A percentile compares a stretch with the other conserved stretches of the same genome.
Conservation (phyloP, 2,797 vertebrate species). For the Gymnoscopelus braueri region DNA sequence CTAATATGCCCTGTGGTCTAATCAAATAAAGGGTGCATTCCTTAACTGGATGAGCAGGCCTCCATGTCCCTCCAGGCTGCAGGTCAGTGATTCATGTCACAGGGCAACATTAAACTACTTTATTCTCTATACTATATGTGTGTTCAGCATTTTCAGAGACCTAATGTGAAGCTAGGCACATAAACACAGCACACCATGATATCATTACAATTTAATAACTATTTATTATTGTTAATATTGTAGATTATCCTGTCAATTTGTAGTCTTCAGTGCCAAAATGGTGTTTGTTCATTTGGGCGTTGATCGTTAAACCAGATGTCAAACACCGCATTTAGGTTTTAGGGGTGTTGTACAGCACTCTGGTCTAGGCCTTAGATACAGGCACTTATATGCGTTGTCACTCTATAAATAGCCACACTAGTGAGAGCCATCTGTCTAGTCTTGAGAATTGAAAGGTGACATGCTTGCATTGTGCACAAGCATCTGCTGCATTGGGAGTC, state of each 20-base stretch:
- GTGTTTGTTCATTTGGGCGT: no score
- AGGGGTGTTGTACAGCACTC: neutral
- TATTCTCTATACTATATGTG: no score
- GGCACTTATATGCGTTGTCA: neutral
- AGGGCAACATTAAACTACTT: conserved; percentile 25
- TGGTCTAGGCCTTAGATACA: neutral
- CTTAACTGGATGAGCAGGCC: conserved; percentile 31
- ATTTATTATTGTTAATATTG: no score
- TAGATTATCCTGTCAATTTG: no score
- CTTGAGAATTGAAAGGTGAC: conserved; percentile 56
- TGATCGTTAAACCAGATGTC: no score
- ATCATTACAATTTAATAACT: no score
- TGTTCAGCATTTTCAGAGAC: no score
- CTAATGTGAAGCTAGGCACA: no score
- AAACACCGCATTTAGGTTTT: neutral
- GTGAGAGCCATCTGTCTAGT: conserved; percentile 54
- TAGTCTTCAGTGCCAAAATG: no score
- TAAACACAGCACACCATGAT: no score
- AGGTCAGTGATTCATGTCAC: conserved; percentile 27
- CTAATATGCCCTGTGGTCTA: conserved; percentile 36
- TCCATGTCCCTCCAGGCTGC: conserved; percentile 2
- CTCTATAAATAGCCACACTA: conserved; percentile 63
- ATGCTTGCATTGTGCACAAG: conserved; percentile 40
- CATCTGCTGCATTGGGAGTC: conserved; percentile 42
- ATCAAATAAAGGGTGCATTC: conserved; percentile 58